Conservation (phyloP, 2,113 vertebrate species). For the Meleagris gallopavo region DNA sequence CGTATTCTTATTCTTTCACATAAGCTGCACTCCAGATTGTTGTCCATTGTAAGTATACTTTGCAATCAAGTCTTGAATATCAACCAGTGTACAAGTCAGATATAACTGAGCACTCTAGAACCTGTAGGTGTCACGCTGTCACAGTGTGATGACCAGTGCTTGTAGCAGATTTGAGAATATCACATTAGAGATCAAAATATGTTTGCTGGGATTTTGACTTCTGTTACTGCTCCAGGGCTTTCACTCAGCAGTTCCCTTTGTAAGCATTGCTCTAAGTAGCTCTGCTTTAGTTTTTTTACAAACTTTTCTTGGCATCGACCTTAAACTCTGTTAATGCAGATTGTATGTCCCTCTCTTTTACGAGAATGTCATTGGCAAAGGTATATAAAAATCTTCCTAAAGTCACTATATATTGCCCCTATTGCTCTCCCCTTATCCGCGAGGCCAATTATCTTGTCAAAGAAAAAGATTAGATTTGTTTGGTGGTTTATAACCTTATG, state of each 20-base stretch:
- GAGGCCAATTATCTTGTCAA: slow-evolving; percentile 72
- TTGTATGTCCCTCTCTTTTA: slow-evolving; percentile 16
- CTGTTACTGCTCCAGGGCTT: background rate
- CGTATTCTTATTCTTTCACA: background rate
- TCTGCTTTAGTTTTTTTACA: background rate
- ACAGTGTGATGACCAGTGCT: accelerated
- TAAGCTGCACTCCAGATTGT: background rate
- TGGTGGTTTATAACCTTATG: slow-evolving; percentile 70
- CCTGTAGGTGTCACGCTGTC: background rate
- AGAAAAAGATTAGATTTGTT: slow-evolving; percentile 68
- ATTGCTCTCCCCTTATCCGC: background rate
- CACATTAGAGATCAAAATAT: background rate
- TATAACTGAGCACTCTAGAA: background rate
- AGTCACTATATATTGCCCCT: slow-evolving; percentile 33
- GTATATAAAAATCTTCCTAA: slow-evolving; percentile 47
- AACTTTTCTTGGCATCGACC: slow-evolving; percentile 13
- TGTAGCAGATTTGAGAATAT: background rate
- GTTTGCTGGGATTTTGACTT: background rate
- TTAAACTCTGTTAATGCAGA: background rate
- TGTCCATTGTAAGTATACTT: accelerated
- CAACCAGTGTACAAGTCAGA: accelerated
- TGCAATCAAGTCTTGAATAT: background rate
- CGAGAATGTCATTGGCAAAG: slow-evolving; percentile 6
- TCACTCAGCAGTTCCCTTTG: background rate
- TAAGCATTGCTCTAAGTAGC: background rate